Conservation (phyloP, 1,140 invertebrate genomes). For the Drosophila nebulosa region DNA sequence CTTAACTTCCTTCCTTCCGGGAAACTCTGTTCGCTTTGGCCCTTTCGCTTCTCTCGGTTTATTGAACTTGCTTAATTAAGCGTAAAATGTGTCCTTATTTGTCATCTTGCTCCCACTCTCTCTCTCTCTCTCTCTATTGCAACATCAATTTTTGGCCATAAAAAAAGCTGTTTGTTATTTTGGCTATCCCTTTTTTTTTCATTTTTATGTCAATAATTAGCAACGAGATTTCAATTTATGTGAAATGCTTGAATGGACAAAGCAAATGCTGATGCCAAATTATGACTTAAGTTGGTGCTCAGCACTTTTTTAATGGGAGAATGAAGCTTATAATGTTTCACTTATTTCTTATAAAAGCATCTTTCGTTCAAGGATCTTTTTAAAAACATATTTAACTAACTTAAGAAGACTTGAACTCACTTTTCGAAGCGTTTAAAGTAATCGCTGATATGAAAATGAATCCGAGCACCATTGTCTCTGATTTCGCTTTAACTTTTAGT, state of each 20-base stretch:
- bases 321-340: no score
- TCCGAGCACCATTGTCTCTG: no score
- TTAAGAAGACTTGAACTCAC: no score
- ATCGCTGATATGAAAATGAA: no score
- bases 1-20: conserved; percentile 19
- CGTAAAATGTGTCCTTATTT: conserved; percentile 68
- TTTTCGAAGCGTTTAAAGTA: no score
- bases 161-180: background rate
- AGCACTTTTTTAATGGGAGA: background rate
- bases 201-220: conserved; percentile 34
- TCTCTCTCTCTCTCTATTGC: background rate
- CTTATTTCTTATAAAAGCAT: no score
- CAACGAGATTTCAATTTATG: conserved; percentile 3
- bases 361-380: no score
- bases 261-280: no score
- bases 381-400: no score
- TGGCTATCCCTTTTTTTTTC: conserved; percentile 6
- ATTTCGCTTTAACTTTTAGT: no score
- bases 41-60: conserved; percentile 44
- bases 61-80: conserved; percentile 76
- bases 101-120: conserved; percentile 19
- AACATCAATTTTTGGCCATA: background rate
- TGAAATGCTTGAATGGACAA: no score
- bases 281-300: background rate
- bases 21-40: conserved; percentile 21